These are phyloP conservation scores for Anthonomus grandis DNA, from an alignment of 1,140 invertebrate genomes.

Conservation along the genomic window DNA sequence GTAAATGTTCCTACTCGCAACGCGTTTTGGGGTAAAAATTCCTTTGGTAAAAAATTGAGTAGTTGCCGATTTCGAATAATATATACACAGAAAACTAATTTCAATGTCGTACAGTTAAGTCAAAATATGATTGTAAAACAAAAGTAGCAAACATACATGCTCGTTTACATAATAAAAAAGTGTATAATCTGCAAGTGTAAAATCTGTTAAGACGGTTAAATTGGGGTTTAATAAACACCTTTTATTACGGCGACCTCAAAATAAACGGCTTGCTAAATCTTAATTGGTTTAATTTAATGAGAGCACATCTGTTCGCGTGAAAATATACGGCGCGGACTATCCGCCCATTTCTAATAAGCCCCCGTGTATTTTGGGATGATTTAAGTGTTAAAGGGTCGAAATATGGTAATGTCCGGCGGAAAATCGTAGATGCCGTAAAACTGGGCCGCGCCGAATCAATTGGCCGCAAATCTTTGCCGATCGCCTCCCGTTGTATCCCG, in stretches of 20 bases:
- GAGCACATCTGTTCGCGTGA: constrained; percentile 17
- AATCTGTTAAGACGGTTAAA: no score
- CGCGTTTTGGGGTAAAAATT: no score
- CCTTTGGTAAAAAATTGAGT: no score
- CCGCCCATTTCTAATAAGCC: constrained; percentile 29
- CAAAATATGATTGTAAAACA: no score
- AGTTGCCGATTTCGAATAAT: no score
- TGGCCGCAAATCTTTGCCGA: constrained; percentile 33
- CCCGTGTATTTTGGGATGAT: constrained; percentile 26
- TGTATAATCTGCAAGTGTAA: no score
- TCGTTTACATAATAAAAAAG: no score
- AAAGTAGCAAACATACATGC: no score
- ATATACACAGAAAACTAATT: no score
- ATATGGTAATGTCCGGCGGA: constrained; percentile 35
- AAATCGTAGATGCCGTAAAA: constrained; percentile 25
- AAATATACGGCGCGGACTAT: constrained; percentile 22
- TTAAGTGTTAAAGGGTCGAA: constrained; percentile 30
- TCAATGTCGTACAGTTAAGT: no score
- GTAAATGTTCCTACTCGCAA: no score
- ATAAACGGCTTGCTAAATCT: constrained; percentile 25
- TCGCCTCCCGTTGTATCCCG: constrained; percentile 20
- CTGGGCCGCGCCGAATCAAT: constrained; percentile 25
- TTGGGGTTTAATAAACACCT: constrained; percentile 28
- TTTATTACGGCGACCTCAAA: constrained; percentile 23
- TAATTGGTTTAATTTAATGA: constrained; percentile 30